These are phyloP conservation scores for Passerina amoena DNA, from an alignment of 2,113 vertebrate species.

Conservation along the genomic window DNA sequence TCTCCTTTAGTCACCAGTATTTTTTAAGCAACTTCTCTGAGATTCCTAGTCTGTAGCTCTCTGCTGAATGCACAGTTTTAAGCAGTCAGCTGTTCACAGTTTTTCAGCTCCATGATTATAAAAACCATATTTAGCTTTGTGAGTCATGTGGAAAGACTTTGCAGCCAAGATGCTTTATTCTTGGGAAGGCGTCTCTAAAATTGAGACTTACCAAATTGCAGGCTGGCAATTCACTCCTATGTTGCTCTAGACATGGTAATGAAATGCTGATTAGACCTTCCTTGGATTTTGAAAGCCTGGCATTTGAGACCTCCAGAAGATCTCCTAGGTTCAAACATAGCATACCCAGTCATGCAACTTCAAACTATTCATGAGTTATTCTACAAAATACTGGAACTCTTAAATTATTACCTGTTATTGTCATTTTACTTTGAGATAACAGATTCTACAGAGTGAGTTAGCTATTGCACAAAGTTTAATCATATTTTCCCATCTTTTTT, in stretches of 20 bases:
- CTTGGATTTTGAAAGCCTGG: background rate
- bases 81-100: background rate
- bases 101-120: background rate
- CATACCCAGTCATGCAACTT: background rate
- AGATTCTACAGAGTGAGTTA: background rate
- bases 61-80: background rate
- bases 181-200: background rate
- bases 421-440: background rate
- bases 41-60: background rate
- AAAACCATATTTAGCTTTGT: background rate
- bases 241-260: background rate
- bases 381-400: background rate
- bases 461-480: background rate
- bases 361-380: background rate
- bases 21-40: background rate
- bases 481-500: background rate
- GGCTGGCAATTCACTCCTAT: background rate
- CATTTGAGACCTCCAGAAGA: background rate
- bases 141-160: conserved; percentile 7
- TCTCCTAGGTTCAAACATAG: background rate
- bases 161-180: conserved; percentile 10
- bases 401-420: background rate
- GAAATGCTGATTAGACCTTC: background rate
- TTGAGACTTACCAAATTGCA: background rate
- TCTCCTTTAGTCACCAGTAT: background rate